phyloP scores from a whole-genome alignment of 2,113 vertebrate species.

The Cynopterus brachyotis region DNA sequence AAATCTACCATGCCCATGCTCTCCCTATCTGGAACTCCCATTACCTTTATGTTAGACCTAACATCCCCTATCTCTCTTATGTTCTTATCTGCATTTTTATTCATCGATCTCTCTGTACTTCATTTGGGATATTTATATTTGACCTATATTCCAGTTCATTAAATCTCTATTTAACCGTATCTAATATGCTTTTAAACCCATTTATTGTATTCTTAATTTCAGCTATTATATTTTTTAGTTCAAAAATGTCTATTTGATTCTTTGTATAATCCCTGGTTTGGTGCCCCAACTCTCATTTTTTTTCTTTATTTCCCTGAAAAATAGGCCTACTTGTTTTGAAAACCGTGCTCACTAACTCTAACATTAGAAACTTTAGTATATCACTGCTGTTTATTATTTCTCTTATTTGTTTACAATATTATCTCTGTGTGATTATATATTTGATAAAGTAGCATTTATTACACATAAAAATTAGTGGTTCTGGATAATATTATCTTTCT shows the following conservation, averaged over 20 bases:
- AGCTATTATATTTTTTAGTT: neutral
- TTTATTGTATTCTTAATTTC: neutral
- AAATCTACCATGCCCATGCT: neutral
- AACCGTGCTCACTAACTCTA: neutral
- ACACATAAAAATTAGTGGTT: neutral
- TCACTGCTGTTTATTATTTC: neutral
- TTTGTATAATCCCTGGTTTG: neutral
- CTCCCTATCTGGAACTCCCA: neutral
- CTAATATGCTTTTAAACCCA: neutral
- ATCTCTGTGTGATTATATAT: neutral
- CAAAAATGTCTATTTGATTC: neutral
- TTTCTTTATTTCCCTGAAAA: neutral
- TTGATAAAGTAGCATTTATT: neutral
- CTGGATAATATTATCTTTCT: neutral
- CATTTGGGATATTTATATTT: neutral
- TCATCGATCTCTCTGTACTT: neutral
- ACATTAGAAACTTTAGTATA: neutral
- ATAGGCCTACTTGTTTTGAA: neutral
- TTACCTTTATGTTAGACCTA: neutral
- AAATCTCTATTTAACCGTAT: neutral
- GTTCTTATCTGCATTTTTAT: neutral
- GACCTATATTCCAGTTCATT: neutral
- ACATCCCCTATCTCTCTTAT: neutral
- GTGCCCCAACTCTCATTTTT: neutral
- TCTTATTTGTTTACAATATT: neutral